Evolutionary conservation across 92 coral and sea anemone genomes (phyloP).

Genomic region (Phenganax subtilis): DNA sequence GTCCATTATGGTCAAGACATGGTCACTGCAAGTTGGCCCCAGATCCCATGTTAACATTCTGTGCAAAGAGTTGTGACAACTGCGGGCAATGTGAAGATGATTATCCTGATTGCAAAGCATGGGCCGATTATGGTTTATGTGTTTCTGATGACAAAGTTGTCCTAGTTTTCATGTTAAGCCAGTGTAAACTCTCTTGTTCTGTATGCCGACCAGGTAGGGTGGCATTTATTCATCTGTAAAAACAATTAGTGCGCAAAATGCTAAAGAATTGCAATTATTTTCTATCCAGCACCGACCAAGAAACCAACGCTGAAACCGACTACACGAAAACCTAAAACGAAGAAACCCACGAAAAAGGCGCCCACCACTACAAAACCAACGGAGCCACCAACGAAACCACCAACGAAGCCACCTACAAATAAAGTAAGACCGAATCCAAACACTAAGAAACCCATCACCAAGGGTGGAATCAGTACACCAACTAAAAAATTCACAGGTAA

Average conservation of each 20-base stretch:
- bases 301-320: background rate
- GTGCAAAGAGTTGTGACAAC: slow-evolving; percentile 64
- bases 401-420: slow-evolving; percentile 19
- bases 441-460: background rate
- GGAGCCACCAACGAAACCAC: slow-evolving; percentile 9
- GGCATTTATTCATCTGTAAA: background rate
- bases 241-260: background rate
- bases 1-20: slow-evolving; percentile 53
- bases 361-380: background rate
- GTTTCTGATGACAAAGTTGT: background rate
- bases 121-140: slow-evolving; percentile 15
- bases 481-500: slow-evolving; percentile 21
- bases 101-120: background rate
- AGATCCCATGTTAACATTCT: slow-evolving; percentile 64
- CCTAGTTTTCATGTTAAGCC: background rate
- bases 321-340: background rate
- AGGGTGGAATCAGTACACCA: background rate
- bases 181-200: slow-evolving; percentile 6
- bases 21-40: slow-evolving; percentile 68
- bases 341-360: slow-evolving; percentile 1
- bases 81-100: slow-evolving; percentile 59
- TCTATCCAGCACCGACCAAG: slow-evolving; percentile 4
- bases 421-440: background rate
- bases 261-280: background rate
- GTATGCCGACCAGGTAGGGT: slow-evolving; percentile 3